Base-by-base conservation (phyloP, 2,888 invertebrate species). In the Ochropleura leucogaster region DNA sequence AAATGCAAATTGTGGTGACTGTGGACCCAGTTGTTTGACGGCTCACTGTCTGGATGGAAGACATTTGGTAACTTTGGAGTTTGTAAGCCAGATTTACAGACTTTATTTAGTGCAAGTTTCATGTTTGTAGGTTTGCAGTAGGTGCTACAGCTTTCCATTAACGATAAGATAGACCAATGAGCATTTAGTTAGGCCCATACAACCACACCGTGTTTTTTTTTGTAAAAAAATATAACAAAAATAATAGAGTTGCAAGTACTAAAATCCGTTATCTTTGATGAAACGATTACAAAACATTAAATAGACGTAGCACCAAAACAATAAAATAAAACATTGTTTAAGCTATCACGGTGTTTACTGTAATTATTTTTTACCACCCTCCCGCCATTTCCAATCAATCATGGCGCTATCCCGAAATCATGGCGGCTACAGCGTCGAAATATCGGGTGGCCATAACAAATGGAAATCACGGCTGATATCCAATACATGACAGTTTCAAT, bases 261-360 rank as follows among this genome's bases (percentile, higher is more conserved):
- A 74, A 80, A 76, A 71, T 18, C 14, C 73, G 44, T 49, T 73
- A 71, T 74, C 62, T 30, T 55, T 30, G 8, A 60, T 72, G 47
- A n/a, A 30, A 10, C 30, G 62, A 81, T 67, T 74, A 81, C 67
- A 59, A 72, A 76, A 74, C 49, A 55, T 18, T 72, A 16, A 55
- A 74, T 62, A 30, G 30, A 30, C 60, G 59, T 66, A 20, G n/a
- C 63, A 65, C 68, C 74, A 71, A 76, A 85, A 75, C 74, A 74
- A 68, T 53, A 42, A 65, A 70, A 76, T 66, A 74, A 78, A 73
- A 82, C 30, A 30, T 30, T 30, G 1, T 30, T 30, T 30, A 30
- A 30, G 30, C 30, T 30, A 2, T 30, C 30, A 30, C 30, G 30
- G 30, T 30, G 30, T 30, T 30, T 30, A 30, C 3, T 30, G 3